Conservation (phyloP, 2,888 invertebrate genomes). For the Apocheima hispidaria region DNA sequence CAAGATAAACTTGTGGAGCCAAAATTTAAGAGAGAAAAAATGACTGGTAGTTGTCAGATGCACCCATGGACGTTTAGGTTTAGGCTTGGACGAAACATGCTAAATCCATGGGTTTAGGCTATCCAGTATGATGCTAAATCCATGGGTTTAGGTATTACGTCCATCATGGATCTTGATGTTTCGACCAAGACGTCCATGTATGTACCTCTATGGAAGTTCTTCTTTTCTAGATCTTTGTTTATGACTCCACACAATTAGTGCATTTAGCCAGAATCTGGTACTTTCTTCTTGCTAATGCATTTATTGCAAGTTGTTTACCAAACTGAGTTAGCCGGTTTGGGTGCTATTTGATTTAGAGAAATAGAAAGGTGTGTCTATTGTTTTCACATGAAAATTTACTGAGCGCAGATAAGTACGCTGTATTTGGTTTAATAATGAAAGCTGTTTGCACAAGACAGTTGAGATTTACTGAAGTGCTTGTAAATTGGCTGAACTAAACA, state of each 20-base stretch:
- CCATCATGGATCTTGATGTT: no score
- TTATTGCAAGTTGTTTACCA: conserved; percentile 8
- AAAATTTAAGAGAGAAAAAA: no score
- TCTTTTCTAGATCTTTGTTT: not conserved
- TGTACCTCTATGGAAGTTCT: no score
- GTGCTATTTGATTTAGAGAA: conserved; percentile 69
- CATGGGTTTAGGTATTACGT: no score
- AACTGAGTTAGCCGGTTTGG: conserved; percentile 11
- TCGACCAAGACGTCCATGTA: no score
- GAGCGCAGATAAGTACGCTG: conserved; percentile 62
- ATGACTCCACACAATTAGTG: not conserved
- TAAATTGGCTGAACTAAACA: conserved; percentile 9
- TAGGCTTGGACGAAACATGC: no score
- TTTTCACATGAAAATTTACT: conserved; percentile 74
- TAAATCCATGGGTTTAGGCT: no score
- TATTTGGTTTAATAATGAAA: conserved; percentile 73
- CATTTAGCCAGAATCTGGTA: not conserved
- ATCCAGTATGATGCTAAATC: no score
- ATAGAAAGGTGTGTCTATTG: conserved; percentile 72
- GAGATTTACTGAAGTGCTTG: conserved; percentile 19
- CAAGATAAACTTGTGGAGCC: no score
- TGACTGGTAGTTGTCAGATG: no score
- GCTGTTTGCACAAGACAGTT: conserved; percentile 60
- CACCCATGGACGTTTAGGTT: no score
- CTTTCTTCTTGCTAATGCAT: not conserved